Evolutionary conservation across 2,113 vertebrate genomes (phyloP), one percentile per base, ranked within the genome.

Genomic region (Baryphthengus martii): DNA sequence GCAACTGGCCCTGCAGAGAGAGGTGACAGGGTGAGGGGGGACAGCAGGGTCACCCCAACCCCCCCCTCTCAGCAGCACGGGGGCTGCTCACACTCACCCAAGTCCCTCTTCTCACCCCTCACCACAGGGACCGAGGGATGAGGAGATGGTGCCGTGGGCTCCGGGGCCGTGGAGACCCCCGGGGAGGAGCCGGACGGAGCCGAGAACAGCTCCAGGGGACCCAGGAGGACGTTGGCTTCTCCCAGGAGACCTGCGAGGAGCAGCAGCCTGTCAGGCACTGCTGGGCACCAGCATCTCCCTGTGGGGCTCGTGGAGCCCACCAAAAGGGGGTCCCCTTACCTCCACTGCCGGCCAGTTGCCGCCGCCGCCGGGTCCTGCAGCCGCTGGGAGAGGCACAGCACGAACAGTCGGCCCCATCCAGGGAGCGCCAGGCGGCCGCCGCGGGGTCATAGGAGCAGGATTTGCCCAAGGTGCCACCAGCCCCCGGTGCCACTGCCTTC

Each of bases 261-360:
- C 52, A 71, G 44, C 52, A 17, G 35, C 5, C 42, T 4, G 1
- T 66, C 29, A 50, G 40, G 23, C 17, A 25, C 13, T 1, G 3
- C 50, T 10, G 9, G 31, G 39, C 26, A 10, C 15, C 2, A 7
- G 11, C 10, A 3, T 4, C n/a, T 7, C 23, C 42, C n/a, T 1
- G 0, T 3, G 26, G 7, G 45, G 17, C 6, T 25, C 24, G 2
- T 1, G 7, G n/a, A 15, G 28, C 8, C 40, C 55, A 70, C 23
- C 7, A 1, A n/a, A 8, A 8, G 13, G 13, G 2, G n/a, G n/a
- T n/a, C n/a, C 26, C 10, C 17, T 23, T 29, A 93, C 62, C 68
- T 74, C 8, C 0, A 1, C 11, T 3, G 2, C 17, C 1, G 1
- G 17, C 17, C 59, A 33, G 10, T 50, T 21, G 12, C 3, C 58